phyloP scores from a whole-genome alignment of 1,140 invertebrate genomes.

The Anagrus nilaparvatae region DNA sequence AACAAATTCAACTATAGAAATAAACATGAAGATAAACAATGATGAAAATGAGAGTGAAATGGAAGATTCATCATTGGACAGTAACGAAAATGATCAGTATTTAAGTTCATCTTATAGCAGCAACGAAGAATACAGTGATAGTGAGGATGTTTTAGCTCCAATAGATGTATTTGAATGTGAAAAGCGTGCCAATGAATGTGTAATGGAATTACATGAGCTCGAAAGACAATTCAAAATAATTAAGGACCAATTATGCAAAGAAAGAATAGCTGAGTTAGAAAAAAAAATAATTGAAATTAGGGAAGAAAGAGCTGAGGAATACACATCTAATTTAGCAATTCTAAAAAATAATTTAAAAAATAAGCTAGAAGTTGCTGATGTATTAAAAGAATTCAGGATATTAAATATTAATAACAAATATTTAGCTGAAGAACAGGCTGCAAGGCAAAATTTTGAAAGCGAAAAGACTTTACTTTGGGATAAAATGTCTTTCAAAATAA shows the following conservation, averaged over 20 bases:
- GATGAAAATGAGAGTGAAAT: constrained; percentile 37
- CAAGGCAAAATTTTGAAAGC: background rate
- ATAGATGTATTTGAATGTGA: constrained; percentile 91
- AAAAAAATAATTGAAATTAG: background rate
- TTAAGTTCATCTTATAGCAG: constrained; percentile 53
- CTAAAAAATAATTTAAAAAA: background rate
- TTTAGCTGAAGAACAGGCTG: background rate
- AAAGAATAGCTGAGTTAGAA: background rate
- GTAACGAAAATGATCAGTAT: constrained; percentile 37
- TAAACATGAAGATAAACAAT: too few species aligned
- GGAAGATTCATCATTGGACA: constrained; percentile 40
- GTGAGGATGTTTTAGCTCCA: constrained; percentile 73
- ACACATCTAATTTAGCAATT: background rate
- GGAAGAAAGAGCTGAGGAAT: background rate
- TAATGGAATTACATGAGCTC: constrained; percentile 75
- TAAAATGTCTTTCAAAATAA: background rate
- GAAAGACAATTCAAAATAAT: constrained; percentile 80
- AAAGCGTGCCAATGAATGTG: constrained; percentile 64
- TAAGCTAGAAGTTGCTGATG: background rate
- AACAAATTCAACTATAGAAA: too few species aligned
- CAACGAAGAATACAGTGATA: constrained; percentile 62
- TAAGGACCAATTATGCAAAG: constrained; percentile 54
- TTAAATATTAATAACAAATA: background rate
- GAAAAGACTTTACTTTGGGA: background rate
- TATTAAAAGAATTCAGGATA: background rate